Evolutionary conservation across 1,140 invertebrate species (phyloP).

Genomic region (Trachelipus rathkii): DNA sequence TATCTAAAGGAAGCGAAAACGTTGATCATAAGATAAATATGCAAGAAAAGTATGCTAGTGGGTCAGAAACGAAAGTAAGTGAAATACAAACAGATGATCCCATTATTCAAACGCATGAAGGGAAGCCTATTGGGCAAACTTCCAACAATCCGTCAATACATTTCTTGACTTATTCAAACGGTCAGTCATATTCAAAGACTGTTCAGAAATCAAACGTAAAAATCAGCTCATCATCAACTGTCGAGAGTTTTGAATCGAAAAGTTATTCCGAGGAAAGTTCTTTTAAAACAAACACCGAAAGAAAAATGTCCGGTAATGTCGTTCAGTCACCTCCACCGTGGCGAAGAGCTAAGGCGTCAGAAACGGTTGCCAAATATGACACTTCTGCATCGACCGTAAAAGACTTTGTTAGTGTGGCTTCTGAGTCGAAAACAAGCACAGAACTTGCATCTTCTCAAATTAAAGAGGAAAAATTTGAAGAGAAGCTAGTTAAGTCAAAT

Average conservation of each 20-base stretch:
- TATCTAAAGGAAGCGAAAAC: not conserved
- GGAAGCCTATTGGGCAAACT: not conserved
- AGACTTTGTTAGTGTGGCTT: not conserved
- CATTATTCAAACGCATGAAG: not conserved
- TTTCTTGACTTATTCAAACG: not conserved
- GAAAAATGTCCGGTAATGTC: not conserved
- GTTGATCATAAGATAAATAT: not conserved
- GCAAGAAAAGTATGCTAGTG: not conserved
- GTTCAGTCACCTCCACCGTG: not conserved
- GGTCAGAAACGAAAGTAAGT: not conserved
- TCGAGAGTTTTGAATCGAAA: not conserved
- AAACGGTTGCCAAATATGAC: not conserved
- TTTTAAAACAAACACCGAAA: not conserved
- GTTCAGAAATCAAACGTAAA: not conserved
- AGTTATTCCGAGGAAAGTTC: not conserved
- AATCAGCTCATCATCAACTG: not conserved
- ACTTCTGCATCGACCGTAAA: not conserved
- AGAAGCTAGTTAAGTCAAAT: too few relatives aligned
- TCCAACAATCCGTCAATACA: not conserved
- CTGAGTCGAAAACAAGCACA: not conserved
- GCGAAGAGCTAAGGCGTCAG: not conserved
- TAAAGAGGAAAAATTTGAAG: too few relatives aligned
- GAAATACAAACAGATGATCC: not conserved
- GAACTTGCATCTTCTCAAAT: too few relatives aligned
- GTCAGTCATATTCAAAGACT: not conserved